These are phyloP conservation scores for Rhagonycha lutea DNA, from an alignment of 2,888 invertebrate genomes.

Conservation along the genomic window DNA sequence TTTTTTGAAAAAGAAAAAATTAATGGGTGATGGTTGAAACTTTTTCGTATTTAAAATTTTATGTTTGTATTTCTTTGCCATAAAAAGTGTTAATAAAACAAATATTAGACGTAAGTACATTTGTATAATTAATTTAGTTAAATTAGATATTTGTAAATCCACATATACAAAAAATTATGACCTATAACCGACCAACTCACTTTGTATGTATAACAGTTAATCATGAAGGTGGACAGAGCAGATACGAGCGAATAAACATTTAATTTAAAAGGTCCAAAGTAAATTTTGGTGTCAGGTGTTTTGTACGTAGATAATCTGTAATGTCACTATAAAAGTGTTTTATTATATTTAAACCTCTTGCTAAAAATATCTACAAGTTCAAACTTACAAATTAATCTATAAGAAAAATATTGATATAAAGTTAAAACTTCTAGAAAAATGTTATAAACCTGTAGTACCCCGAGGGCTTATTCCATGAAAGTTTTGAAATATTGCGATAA, in stretches of 20 bases:
- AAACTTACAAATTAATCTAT: background rate
- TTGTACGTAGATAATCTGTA: slow-evolving; percentile 10
- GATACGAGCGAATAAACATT: slow-evolving; percentile 23
- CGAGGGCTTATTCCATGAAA: background rate
- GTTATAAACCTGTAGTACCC: background rate
- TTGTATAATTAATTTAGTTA: background rate
- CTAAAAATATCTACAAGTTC: background rate
- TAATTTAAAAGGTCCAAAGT: slow-evolving; percentile 22
- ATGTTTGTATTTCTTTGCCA: background rate
- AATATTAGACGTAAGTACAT: background rate
- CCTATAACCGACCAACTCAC: background rate
- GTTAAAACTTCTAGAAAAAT: background rate
- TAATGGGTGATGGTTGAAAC: background rate
- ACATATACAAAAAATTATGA: background rate
- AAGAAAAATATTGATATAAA: background rate
- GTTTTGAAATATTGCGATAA: background rate
- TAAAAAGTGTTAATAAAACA: background rate
- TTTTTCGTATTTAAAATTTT: background rate
- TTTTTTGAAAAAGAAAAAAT: background rate
- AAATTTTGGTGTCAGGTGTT: slow-evolving; percentile 18
- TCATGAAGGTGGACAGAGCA: slow-evolving; percentile 13
- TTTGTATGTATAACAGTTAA: slow-evolving; percentile 10
- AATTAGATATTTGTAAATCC: background rate
- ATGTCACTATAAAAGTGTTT: slow-evolving; percentile 13
- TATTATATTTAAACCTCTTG: slow-evolving; percentile 3